These are phyloP conservation scores for Gila robusta DNA, from an alignment of 2,797 vertebrate genomes.

Conservation along the genomic window DNA sequence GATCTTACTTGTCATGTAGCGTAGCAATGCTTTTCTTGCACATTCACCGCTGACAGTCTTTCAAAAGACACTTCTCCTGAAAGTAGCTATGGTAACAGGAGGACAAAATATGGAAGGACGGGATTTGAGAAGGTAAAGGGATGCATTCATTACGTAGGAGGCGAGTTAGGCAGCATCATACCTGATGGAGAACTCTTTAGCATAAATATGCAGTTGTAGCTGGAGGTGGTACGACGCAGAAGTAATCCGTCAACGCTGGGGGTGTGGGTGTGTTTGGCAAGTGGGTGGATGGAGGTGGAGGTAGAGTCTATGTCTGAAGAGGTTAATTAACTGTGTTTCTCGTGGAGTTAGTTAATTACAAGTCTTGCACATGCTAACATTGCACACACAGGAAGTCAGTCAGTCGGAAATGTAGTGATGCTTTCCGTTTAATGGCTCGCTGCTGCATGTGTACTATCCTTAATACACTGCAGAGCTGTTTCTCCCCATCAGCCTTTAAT, in stretches of 20 bases:
- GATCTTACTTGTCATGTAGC: constrained; percentile 29
- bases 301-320: constrained; percentile 5
- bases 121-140: constrained; percentile 42
- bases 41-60: constrained; percentile 20
- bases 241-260: background rate
- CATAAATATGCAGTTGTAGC: constrained; percentile 42
- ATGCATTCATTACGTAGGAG: constrained; percentile 49
- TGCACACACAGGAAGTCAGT: background rate
- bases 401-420: background rate
- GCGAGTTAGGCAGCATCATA: constrained; percentile 27
- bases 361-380: background rate
- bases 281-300: constrained; percentile 20
- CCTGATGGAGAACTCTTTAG: constrained; percentile 30
- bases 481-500: constrained; percentile 56
- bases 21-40: constrained; percentile 30
- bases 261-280: background rate
- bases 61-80: constrained; percentile 39
- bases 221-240: constrained; percentile 14
- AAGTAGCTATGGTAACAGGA: constrained; percentile 57
- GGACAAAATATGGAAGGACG: constrained; percentile 20
- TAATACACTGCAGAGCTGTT: constrained; percentile 28
- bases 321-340: constrained; percentile 54
- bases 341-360: constrained; percentile 32
- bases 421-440: background rate
- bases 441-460: constrained; percentile 15